Percentiles rank a stretch among this genome's conserved stretches.
These are phyloP conservation scores for Ectobius pallidus DNA, from an alignment of 2,888 invertebrate genomes.

Conservation along the genomic window DNA sequence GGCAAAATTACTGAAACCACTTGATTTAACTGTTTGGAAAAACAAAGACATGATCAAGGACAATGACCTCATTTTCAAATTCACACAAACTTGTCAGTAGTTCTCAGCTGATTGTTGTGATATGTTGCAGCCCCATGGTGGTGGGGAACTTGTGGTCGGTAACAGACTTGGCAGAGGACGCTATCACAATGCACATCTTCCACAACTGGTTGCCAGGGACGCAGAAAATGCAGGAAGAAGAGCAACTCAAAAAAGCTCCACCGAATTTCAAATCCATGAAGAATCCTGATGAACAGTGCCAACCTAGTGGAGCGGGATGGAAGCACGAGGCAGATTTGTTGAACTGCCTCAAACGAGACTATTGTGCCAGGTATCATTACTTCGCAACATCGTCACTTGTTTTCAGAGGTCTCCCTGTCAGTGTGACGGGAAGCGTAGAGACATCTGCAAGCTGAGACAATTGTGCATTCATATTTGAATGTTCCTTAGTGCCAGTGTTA, in stretches of 20 bases:
- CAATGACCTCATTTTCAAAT: too few relatives aligned
- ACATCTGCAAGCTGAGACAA: background rate
- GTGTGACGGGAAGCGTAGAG: background rate
- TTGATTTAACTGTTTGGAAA: too few relatives aligned
- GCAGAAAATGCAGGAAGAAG: background rate
- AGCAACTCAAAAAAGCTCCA: background rate
- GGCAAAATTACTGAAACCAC: too few relatives aligned
- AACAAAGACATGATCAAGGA: too few relatives aligned
- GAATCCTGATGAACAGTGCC: background rate
- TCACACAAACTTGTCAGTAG: too few relatives aligned
- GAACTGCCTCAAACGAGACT: background rate
- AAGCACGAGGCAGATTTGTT: conserved; percentile 7
- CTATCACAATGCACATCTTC: background rate
- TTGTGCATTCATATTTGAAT: too few relatives aligned
- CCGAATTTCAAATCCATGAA: background rate
- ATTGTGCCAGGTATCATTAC: background rate
- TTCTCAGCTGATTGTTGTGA: too few relatives aligned
- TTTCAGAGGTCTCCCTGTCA: background rate
- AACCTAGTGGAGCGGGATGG: background rate
- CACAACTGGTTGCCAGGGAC: conserved; percentile 24
- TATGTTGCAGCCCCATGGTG: conserved; percentile 21
- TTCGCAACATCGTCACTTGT: conserved; percentile 1
- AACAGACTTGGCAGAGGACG: conserved; percentile 18
- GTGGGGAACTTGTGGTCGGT: conserved; percentile 26
- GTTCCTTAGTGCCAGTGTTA: too few relatives aligned